phyloP scores from a whole-genome alignment of 2,113 vertebrate genomes.

The Drymodes brunneopygia region DNA sequence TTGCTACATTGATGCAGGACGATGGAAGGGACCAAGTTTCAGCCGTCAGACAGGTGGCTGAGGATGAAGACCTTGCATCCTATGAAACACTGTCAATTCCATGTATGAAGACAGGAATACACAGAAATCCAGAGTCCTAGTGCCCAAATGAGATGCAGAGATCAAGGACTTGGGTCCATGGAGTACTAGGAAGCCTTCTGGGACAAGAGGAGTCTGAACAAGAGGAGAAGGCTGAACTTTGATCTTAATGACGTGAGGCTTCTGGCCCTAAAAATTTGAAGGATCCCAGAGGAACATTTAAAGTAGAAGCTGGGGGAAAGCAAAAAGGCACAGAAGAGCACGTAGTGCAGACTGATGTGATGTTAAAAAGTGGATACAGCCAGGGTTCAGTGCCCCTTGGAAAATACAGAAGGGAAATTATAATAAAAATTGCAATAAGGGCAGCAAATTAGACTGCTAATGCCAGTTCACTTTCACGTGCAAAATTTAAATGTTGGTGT shows the following conservation, averaged over 20 bases:
- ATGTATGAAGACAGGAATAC: neutral
- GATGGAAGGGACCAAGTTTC: neutral
- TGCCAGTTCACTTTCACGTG: neutral
- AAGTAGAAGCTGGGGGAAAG: neutral
- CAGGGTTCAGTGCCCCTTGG: neutral
- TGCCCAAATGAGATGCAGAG: neutral
- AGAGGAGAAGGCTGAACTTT: neutral
- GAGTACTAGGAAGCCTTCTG: neutral
- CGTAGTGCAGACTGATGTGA: neutral
- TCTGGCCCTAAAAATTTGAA: neutral
- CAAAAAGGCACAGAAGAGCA: neutral
- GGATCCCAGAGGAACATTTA: neutral
- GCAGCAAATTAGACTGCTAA: neutral
- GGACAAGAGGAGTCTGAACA: neutral
- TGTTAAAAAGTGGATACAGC: neutral
- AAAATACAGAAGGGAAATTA: neutral
- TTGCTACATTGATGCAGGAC: no score
- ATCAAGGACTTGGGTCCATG: neutral
- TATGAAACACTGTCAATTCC: neutral
- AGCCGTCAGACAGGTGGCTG: neutral
- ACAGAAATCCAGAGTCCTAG: neutral
- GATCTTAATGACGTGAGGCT: neutral
- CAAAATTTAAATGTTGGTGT: neutral
- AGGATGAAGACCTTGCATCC: neutral
- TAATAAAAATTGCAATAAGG: neutral